Base-by-base conservation (phyloP, 2,888 invertebrate species). In the Leptodirus hochenwartii region DNA sequence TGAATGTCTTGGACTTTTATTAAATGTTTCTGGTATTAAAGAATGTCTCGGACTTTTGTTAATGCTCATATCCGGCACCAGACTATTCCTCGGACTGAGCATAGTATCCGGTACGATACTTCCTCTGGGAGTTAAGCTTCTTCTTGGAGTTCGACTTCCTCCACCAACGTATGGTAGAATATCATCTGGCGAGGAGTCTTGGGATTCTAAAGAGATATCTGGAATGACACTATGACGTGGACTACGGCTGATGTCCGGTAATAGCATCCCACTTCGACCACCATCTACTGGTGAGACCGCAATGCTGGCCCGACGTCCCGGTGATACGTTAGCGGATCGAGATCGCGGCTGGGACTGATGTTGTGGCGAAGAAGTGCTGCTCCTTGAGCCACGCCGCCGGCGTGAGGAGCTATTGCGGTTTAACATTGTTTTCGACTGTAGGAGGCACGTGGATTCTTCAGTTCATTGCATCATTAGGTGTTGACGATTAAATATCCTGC, bases 361-460 rank as follows among this genome's bases (percentile, higher is more conserved):
- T 2, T 70, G 70, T 2, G 70, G 69, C 4, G 13, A 9, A 4
- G 69, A 68, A 20, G 69, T 69, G 10, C 70, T 68, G 42, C 69
- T 69, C 34, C 73, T 59, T 6, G 75, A 70, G 33, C 72, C 67
- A 31, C 74, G 61, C 11, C 73, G 64, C 37, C 75, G 63, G 30
- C 74, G 61, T 33, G 69, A 66, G 20, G 76, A 76, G 16, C 74
- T 66, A 42, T 68, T 69, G 44, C 75, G 61, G 43, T 70, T 68
- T 41, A 76, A 51, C 75, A 76, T 76, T 28, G n/a, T n/a, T n/a
- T n/a, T n/a, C n/a, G n/a, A n/a, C n/a, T n/a, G n/a, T n/a, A n/a
- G n/a, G n/a, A n/a, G n/a, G n/a, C n/a, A n/a, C n/a, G n/a, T n/a
- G n/a, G n/a, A n/a, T n/a, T n/a, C n/a, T n/a, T n/a, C n/a, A n/a